Evolutionary conservation across 2,888 invertebrate species (phyloP).

Genomic region (Drosophila monieri): DNA sequence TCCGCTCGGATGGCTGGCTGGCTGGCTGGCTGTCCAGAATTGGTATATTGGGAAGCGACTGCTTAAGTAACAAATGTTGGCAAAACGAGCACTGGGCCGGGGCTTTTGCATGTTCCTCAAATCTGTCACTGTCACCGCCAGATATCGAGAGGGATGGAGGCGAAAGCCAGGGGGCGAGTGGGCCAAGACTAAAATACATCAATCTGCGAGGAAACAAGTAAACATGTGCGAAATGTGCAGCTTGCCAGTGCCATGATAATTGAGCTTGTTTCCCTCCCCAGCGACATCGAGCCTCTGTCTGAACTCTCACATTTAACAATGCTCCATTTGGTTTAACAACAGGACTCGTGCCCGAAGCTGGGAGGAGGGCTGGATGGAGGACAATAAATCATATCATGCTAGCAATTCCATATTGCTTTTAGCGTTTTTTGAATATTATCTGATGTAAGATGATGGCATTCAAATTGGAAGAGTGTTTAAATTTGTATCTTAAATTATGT

Average conservation of each 20-base stretch:
- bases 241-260: slow-evolving; percentile 20
- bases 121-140: slow-evolving; percentile 45
- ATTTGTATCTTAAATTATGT: not conserved
- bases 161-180: not conserved
- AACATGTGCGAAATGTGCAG: slow-evolving; percentile 28
- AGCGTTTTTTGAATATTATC: not conserved
- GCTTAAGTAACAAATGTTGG: slow-evolving; percentile 4
- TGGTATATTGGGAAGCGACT: slow-evolving; percentile 5
- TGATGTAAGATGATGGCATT: not conserved
- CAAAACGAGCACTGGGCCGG: slow-evolving; percentile 1
- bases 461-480: not conserved
- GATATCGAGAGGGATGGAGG: slow-evolving; percentile 16
- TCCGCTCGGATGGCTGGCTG: not conserved
- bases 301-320: not conserved
- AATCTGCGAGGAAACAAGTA: slow-evolving; percentile 13
- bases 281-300: not conserved
- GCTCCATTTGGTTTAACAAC: slow-evolving; percentile 1
- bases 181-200: slow-evolving; percentile 18
- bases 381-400: not conserved
- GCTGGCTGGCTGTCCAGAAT: not conserved
- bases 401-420: slow-evolving; percentile 2
- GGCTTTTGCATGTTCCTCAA: slow-evolving; percentile 23
- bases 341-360: not conserved
- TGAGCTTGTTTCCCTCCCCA: slow-evolving; percentile 15
- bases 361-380: not conserved